phyloP scores from a whole-genome alignment of 2,797 vertebrate genomes.

The Melanotaenia maccullochi region DNA sequence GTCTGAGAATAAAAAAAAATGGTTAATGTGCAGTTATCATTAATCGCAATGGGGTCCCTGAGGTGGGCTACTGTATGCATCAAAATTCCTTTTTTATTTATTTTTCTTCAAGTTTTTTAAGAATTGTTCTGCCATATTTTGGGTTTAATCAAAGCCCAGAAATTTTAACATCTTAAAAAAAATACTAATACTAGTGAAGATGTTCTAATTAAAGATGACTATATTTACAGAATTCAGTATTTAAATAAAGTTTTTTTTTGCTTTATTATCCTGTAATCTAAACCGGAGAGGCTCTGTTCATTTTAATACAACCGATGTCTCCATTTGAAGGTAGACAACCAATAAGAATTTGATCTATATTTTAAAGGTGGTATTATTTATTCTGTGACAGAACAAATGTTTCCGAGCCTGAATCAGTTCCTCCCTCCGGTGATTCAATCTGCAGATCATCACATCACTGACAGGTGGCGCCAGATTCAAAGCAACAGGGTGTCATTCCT shows the following conservation, averaged over 20 bases:
- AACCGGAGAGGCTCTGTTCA: background rate
- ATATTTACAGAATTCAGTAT: background rate
- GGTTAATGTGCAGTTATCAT: conserved; percentile 51
- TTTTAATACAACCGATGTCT: background rate
- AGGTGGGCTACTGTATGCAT: conserved; percentile 9
- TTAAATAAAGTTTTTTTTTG: background rate
- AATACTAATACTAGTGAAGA: background rate
- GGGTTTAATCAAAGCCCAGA: conserved; percentile 15
- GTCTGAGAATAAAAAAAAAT: conserved; percentile 52
- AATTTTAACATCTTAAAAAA: background rate
- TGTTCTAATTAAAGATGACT: background rate
- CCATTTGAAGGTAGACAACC: background rate
- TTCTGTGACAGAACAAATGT: conserved; percentile 2
- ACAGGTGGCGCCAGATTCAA: conserved; percentile 66
- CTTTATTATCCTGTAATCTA: background rate
- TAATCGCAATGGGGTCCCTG: conserved; percentile 22
- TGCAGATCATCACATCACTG: conserved; percentile 25
- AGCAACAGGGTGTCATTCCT: conserved; percentile 33
- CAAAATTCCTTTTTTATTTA: conserved; percentile 20
- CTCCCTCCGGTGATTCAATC: background rate
- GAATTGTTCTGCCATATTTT: background rate
- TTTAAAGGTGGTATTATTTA: background rate
- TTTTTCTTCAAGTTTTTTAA: background rate
- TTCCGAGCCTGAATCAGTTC: conserved; percentile 1
- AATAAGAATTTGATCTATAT: background rate